A percentile compares a stretch with the other conserved stretches of the same genome.
These are phyloP conservation scores for Hypomecis punctinalis DNA, from an alignment of 2,888 invertebrate genomes.

Conservation along the genomic window DNA sequence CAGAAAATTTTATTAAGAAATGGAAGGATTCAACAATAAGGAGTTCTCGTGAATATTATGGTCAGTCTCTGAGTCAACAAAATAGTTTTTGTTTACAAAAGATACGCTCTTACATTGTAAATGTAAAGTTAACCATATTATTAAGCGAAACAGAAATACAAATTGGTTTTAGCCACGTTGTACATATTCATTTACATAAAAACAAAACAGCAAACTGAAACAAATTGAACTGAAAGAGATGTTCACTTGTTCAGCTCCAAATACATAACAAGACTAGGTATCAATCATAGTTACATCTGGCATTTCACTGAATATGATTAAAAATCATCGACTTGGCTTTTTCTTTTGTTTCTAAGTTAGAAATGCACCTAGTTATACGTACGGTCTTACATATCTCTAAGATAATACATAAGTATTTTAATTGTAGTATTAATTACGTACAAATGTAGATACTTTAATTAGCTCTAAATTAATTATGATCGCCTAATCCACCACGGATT, in stretches of 20 bases:
- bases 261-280: constrained; percentile 4
- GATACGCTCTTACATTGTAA: neutral
- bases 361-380: too few relatives aligned
- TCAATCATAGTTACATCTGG: constrained; percentile 2
- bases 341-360: too few relatives aligned
- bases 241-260: constrained; percentile 10
- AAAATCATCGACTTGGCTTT: neutral
- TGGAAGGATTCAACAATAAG: too few relatives aligned
- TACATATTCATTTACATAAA: constrained; percentile 4
- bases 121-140: neutral
- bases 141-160: neutral
- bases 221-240: constrained; percentile 7
- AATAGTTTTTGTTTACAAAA: neutral
- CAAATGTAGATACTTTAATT: too few relatives aligned
- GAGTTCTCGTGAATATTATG: too few relatives aligned
- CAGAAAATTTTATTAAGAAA: too few relatives aligned
- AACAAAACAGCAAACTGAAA: constrained; percentile 7
- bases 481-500: too few relatives aligned
- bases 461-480: too few relatives aligned
- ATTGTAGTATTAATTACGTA: too few relatives aligned
- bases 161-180: neutral
- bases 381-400: too few relatives aligned
- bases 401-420: too few relatives aligned
- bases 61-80: neutral
- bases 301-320: neutral